phyloP scores from a whole-genome alignment of 1,140 invertebrate genomes.

The Tetramorium alpestre region DNA sequence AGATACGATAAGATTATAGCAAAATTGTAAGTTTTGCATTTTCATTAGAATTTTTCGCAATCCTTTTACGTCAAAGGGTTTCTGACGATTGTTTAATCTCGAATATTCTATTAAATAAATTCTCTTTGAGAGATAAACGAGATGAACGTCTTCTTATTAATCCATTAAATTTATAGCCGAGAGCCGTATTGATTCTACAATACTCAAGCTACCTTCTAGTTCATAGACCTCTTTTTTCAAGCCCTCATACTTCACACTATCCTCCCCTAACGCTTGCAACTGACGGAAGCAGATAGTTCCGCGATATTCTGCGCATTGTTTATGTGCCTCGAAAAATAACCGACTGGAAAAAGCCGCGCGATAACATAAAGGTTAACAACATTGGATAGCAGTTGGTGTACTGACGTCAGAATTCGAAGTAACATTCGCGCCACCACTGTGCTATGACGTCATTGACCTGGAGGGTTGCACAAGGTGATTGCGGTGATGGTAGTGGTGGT shows the following conservation, averaged over 20 bases:
- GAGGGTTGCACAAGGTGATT: slow-evolving; percentile 17
- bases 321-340: slow-evolving; percentile 1
- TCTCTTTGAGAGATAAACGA: not conserved
- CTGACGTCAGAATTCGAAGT: slow-evolving; percentile 70
- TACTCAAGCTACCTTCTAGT: slow-evolving; percentile 1
- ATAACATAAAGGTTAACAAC: slow-evolving; percentile 32
- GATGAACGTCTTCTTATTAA: not conserved
- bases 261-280: not conserved
- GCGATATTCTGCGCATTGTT: not conserved
- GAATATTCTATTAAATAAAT: not conserved
- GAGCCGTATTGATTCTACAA: not conserved
- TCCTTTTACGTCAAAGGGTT: not conserved
- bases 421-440: slow-evolving; percentile 70
- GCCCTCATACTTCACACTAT: not conserved
- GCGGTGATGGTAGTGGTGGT: slow-evolving; percentile 27
- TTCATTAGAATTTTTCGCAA: not conserved
- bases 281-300: slow-evolving; percentile 22
- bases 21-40: not conserved
- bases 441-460: slow-evolving; percentile 76
- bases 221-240: not conserved
- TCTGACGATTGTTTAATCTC: not conserved
- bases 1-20: not conserved
- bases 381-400: not conserved
- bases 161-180: not conserved
- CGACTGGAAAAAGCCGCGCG: slow-evolving; percentile 3